Percentiles rank a stretch among this genome's conserved stretches.
Conservation (phyloP, 2,113 vertebrate species). For the Cepphus grylle region DNA sequence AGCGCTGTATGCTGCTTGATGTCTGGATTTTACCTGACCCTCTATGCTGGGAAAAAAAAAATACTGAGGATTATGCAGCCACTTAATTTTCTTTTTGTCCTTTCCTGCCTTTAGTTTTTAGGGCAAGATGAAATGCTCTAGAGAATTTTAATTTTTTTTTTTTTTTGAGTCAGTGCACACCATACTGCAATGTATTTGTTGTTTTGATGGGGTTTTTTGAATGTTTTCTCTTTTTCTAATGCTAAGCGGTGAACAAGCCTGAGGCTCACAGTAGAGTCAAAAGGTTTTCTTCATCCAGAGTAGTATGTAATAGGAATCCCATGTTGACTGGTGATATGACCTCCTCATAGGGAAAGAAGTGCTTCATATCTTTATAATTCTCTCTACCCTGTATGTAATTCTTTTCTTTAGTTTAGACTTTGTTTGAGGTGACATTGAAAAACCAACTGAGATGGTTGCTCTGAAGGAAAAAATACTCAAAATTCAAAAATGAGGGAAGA, state of each 20-base stretch:
- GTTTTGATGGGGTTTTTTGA: not conserved
- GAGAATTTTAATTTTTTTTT: not conserved
- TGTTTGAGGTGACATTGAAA: not conserved
- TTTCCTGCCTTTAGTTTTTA: not conserved
- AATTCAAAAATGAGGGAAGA: not conserved
- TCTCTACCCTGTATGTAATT: not conserved
- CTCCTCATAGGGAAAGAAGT: not conserved
- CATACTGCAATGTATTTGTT: not conserved
- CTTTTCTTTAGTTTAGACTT: conserved; percentile 3
- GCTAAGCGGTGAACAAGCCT: not conserved
- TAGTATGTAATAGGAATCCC: not conserved
- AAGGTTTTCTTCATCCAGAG: not conserved
- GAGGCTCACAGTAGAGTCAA: conserved; percentile 1
- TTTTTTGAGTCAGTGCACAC: not conserved
- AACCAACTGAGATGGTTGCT: not conserved
- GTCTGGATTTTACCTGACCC: not conserved
- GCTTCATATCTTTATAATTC: not conserved
- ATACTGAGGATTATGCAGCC: not conserved
- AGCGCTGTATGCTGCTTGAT: not conserved
- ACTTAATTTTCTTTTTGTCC: not conserved
- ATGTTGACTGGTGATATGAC: not conserved
- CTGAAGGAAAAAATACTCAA: not conserved
- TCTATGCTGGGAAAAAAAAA: not conserved
- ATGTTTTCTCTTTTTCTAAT: not conserved
- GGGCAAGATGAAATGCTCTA: not conserved